These are phyloP conservation scores for Xiphophorus birchmanni DNA, from an alignment of 2,797 vertebrate species.

Conservation along the genomic window DNA sequence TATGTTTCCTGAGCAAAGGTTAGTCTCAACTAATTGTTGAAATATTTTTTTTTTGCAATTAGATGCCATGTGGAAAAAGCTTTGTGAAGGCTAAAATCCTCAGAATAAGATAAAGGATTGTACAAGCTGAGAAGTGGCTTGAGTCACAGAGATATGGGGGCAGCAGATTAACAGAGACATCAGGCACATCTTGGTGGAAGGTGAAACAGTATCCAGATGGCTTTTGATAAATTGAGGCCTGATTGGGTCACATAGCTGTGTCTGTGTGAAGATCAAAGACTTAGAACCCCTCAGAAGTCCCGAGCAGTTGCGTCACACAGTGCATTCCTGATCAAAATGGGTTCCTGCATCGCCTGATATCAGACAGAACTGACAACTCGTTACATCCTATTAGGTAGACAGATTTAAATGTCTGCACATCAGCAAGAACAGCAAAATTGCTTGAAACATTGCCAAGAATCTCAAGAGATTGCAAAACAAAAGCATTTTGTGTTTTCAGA, in stretches of 20 bases:
- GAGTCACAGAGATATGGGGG: not conserved
- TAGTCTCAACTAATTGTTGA: not conserved
- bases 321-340: constrained; percentile 4
- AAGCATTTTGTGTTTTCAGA: not conserved
- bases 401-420: constrained; percentile 5
- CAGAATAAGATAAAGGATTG: not conserved
- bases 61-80: not conserved
- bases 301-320: not conserved
- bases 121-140: not conserved
- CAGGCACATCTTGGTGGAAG: not conserved
- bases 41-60: not conserved
- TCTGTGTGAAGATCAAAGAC: constrained; percentile 14
- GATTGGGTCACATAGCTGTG: constrained; percentile 1
- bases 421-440: not conserved
- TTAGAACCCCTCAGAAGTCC: constrained; percentile 1
- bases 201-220: constrained; percentile 6
- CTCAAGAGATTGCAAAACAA: not conserved
- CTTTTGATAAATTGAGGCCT: constrained; percentile 6
- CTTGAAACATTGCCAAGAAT: not conserved
- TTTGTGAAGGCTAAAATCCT: not conserved
- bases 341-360: constrained; percentile 4
- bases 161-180: constrained; percentile 1
- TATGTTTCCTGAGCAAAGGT: not conserved
- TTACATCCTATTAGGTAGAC: not conserved
- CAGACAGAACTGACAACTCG: constrained; percentile 2